phyloP scores from a whole-genome alignment of 2,113 vertebrate species.

The Aptenodytes patagonicus region DNA sequence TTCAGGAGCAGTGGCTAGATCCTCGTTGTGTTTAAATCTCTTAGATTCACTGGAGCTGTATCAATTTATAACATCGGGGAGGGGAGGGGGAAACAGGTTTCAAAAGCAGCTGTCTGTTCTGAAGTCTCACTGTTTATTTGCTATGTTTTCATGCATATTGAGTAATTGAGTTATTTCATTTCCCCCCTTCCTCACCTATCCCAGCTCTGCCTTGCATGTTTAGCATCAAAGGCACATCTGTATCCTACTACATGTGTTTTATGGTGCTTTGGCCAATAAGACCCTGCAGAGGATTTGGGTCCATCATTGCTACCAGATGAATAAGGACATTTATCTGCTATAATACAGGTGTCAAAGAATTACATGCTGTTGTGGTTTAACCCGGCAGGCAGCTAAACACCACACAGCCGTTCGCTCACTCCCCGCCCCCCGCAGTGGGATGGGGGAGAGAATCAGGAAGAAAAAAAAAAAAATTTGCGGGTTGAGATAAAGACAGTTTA shows the following conservation, averaged over 20 bases:
- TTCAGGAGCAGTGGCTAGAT: neutral
- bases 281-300: neutral
- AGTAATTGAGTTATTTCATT: neutral
- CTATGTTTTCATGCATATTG: neutral
- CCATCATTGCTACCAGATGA: neutral
- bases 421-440: too few species aligned
- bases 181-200: neutral
- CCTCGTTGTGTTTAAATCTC: neutral
- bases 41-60: neutral
- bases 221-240: neutral
- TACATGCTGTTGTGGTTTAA: neutral
- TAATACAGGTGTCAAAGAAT: neutral
- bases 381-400: too few species aligned
- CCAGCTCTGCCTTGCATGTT: neutral
- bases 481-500: too few species aligned
- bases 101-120: neutral
- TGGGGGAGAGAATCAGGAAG: too few species aligned
- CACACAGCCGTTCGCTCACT: too few species aligned
- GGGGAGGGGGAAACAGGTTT: fast-evolving
- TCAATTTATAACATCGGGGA: neutral
- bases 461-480: too few species aligned
- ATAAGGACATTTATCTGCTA: neutral
- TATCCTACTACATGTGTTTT: neutral
- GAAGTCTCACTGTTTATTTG: neutral
- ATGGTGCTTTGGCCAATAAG: neutral